Evolutionary conservation across 2,113 vertebrate genomes (phyloP), one percentile per base, ranked within the genome.

Genomic region (Phrynosoma platyrhinos): DNA sequence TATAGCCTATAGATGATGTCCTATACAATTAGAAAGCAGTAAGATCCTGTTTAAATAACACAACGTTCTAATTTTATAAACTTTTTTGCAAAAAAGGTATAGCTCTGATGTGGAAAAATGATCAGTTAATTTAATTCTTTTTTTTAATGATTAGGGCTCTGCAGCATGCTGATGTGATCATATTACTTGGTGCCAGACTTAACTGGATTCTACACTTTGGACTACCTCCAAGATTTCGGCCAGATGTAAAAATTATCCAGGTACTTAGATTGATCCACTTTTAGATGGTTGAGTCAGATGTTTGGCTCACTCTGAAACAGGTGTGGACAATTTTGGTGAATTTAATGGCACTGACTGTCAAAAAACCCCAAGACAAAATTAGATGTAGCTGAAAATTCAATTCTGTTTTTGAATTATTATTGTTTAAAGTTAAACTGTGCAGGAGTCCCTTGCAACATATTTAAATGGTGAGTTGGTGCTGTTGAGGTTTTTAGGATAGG

Each of bases 141-240:
- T 2, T 32, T 91, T 1, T 89, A 90, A 85, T 64, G 53, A 87
- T 85, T 91, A 99, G 99, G 95, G 98, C 98, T 92, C 96, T 99
- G 89, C 97, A 97, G 30, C 95, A 97, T 93, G 98, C 98, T 90
- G 99, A 99, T 92, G 98, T 98, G 87, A 96, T 99, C 75, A 85
- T 99, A 91, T 96, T 99, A 89, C 92, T 99, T 87, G 99, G 98
- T 92, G 98, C 99, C 79, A 97, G 98, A 90, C 95, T 99, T 82
- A 99, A 99, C 82, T 99, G 99, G 99, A 99, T 99, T 90, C 96
- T 99, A 88, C 99, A 99, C 95, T 99, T 99, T 96, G 99, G 99
- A 75, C 97, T 98, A 83, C 98, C 98, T 64, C 98, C 98, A 23
- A 96, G 98, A 90, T 99, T 98, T 91, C 97, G 82, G 81, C 96